These are phyloP conservation scores for Columba guinea DNA, from an alignment of 2,797 vertebrate genomes.

Conservation along the genomic window DNA sequence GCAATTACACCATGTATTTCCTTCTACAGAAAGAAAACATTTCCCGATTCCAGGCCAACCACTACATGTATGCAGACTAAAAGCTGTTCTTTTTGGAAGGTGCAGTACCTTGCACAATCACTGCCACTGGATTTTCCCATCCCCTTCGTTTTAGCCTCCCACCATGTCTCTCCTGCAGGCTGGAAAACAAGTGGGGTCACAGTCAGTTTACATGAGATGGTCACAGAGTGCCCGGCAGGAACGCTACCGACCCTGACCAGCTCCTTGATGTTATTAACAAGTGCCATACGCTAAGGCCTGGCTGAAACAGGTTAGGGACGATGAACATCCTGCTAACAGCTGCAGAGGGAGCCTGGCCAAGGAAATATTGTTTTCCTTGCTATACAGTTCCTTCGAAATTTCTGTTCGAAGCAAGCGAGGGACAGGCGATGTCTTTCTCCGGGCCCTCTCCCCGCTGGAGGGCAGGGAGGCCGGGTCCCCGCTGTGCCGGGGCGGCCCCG, in stretches of 20 bases:
- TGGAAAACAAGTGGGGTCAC: neutral
- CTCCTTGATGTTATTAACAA: neutral
- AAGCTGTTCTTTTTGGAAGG: neutral
- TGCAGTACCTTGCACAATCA: accelerated
- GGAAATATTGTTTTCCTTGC: neutral
- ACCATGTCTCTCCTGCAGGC: neutral
- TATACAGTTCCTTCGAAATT: neutral
- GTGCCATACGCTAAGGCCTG: neutral
- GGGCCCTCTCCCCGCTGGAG: neutral
- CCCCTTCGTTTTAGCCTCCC: neutral
- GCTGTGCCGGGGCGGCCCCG: neutral
- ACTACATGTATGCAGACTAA: accelerated
- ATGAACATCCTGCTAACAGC: neutral
- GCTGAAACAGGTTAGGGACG: neutral
- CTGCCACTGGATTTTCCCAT: neutral
- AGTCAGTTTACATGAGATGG: neutral
- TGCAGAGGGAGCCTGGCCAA: neutral
- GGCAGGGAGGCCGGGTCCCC: neutral
- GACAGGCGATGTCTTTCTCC: neutral
- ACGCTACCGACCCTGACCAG: neutral
- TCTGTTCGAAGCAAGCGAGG: neutral
- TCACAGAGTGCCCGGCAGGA: accelerated
- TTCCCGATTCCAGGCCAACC: neutral
- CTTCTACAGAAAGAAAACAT: neutral
- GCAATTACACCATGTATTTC: neutral